phyloP scores from a whole-genome alignment of 1,140 invertebrate genomes.

The Halyomorpha halys region DNA sequence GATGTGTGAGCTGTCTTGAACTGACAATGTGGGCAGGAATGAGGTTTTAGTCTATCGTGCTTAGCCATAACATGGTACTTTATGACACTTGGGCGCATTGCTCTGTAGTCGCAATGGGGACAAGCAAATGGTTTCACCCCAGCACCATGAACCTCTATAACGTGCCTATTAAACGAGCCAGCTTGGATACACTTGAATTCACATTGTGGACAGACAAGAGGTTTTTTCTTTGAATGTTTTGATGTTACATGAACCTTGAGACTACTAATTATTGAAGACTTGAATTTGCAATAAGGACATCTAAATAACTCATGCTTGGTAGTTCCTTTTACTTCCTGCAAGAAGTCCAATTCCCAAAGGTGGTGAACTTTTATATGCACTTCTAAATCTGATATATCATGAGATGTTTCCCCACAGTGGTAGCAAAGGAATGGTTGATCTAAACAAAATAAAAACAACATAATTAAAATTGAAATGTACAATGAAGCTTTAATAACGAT shows the following conservation, averaged over 20 bases:
- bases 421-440: too few species aligned
- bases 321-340: too few species aligned
- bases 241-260: not conserved
- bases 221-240: constrained; percentile 4
- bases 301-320: too few species aligned
- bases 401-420: too few species aligned
- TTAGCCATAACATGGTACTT: not conserved
- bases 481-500: too few species aligned
- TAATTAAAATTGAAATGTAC: too few species aligned
- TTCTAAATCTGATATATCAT: too few species aligned
- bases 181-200: not conserved
- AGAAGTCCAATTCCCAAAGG: too few species aligned
- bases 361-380: too few species aligned
- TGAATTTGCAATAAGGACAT: too few species aligned
- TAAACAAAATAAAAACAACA: too few species aligned
- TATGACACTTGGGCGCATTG: not conserved
- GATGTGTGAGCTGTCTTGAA: not conserved
- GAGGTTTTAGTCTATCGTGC: not conserved
- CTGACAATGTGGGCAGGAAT: not conserved
- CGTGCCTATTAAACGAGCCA: not conserved
- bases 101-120: not conserved
- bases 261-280: too few species aligned
- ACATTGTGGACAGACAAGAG: constrained; percentile 2
- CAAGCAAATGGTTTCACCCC: not conserved
- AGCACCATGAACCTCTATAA: not conserved